These are phyloP conservation scores for Henicopernis longicauda DNA, from an alignment of 2,113 vertebrate genomes.

Conservation along the genomic window DNA sequence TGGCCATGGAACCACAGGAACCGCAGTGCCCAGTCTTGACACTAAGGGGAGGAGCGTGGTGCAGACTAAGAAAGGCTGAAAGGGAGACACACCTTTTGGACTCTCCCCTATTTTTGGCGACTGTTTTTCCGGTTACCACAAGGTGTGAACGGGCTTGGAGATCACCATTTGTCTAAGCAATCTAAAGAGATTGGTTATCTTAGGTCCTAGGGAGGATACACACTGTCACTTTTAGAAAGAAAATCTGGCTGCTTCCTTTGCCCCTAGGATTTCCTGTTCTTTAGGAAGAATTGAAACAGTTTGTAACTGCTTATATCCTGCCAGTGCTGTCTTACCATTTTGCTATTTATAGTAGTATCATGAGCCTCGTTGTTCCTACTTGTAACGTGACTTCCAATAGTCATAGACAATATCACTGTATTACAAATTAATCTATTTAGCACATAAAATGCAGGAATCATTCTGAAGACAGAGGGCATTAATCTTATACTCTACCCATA, in stretches of 20 bases:
- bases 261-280: not conserved
- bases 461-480: not conserved
- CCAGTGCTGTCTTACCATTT: not conserved
- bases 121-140: not conserved
- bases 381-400: not conserved
- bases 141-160: not conserved
- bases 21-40: not conserved
- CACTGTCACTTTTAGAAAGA: not conserved
- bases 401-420: not conserved
- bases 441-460: not conserved
- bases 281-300: not conserved
- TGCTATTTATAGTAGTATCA: not conserved
- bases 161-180: not conserved
- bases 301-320: not conserved
- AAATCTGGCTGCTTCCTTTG: not conserved
- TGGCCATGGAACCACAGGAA: not conserved
- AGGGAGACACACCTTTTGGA: not conserved
- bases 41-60: not conserved
- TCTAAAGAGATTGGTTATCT: not conserved
- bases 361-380: not conserved
- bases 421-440: not conserved
- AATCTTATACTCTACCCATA: not conserved
- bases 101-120: not conserved
- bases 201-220: not conserved
- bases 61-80: not conserved